Percentiles rank a stretch among this genome's conserved stretches.
phyloP scores from a whole-genome alignment of 1,140 invertebrate genomes.

The Ostrea denselamellosa region DNA sequence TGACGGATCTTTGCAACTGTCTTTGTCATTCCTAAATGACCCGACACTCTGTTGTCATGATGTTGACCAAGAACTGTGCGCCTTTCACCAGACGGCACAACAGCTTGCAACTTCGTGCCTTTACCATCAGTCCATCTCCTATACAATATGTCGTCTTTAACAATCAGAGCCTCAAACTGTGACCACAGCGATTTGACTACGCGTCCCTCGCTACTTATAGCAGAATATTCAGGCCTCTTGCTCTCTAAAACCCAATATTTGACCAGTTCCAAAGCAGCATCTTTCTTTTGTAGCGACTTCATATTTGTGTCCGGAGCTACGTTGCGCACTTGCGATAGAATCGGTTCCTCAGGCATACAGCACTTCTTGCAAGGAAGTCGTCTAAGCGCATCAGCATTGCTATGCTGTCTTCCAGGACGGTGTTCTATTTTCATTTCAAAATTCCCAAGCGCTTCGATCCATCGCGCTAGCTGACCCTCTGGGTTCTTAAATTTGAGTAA shows the following conservation, averaged over 20 bases:
- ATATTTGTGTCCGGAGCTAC: too few species aligned
- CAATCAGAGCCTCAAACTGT: background rate
- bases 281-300: too few species aligned
- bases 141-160: slow-evolving; percentile 30
- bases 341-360: too few species aligned
- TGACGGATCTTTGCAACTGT: too few species aligned
- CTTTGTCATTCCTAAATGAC: background rate
- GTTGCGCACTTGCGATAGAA: too few species aligned
- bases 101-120: background rate
- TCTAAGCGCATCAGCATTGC: slow-evolving; percentile 62
- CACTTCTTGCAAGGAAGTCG: slow-evolving; percentile 17
- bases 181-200: background rate
- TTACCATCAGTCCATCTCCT: background rate
- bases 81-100: slow-evolving; percentile 11
- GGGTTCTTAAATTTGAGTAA: background rate
- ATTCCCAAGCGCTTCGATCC: slow-evolving; percentile 55
- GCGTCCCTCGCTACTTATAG: background rate
- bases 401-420: slow-evolving; percentile 62
- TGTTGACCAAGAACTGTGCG: background rate
- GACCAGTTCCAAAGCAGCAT: too few species aligned
- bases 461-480: slow-evolving; percentile 43
- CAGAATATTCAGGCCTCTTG: background rate
- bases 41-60: background rate
- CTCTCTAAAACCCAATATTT: background rate
- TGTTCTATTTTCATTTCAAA: slow-evolving; percentile 62